Conservation (phyloP, 2,113 vertebrate genomes). For the Pyrgilauda ruficollis region DNA sequence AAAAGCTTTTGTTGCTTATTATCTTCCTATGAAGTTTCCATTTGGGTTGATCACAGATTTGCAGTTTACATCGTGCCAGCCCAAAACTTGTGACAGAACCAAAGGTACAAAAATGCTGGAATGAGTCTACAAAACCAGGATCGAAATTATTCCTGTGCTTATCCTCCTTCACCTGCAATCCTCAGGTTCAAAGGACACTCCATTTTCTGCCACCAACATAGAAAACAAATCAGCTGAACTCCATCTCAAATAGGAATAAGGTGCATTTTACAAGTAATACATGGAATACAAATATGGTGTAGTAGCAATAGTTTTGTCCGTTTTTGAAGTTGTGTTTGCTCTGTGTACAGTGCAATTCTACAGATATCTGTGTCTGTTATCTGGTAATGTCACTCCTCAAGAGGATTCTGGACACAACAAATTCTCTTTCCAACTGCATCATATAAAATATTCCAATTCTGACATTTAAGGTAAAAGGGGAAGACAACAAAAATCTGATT, state of each 20-base stretch:
- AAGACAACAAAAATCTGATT: neutral
- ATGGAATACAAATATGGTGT: neutral
- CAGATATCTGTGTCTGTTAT: neutral
- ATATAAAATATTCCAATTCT: neutral
- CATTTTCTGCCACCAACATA: neutral
- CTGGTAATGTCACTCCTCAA: neutral
- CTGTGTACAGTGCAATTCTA: neutral
- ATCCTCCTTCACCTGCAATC: neutral
- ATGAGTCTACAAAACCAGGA: neutral
- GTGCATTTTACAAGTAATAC: neutral
- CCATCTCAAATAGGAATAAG: neutral
- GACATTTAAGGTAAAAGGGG: neutral
- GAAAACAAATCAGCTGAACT: neutral
- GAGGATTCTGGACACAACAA: neutral
- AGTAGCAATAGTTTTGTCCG: neutral
- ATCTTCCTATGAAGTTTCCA: neutral
- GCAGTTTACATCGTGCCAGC: neutral
- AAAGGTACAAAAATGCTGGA: neutral
- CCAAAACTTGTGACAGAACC: neutral
- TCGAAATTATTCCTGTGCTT: neutral
- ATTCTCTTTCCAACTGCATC: neutral
- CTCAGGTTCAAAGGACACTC: neutral
- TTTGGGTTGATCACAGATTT: neutral
- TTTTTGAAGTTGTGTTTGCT: neutral
- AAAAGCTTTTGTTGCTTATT: neutral